Conservation (phyloP, 2,797 vertebrate genomes). For the Eleutherodactylus coqui region DNA sequence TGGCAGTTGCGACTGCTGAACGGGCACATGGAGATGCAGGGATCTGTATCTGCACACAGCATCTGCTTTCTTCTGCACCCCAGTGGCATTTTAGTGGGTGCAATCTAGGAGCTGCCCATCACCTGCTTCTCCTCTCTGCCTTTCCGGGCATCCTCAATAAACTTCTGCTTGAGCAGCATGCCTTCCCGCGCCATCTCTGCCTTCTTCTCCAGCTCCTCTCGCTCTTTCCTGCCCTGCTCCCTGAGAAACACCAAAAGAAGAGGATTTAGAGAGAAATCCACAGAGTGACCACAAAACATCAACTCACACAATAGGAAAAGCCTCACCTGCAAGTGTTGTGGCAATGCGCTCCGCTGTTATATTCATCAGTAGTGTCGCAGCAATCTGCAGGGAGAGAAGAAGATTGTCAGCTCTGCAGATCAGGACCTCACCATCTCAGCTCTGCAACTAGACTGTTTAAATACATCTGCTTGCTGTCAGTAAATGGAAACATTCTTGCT, state of each 20-base stretch:
- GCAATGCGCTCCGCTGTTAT: slow-evolving; percentile 88
- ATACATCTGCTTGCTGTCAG: no score
- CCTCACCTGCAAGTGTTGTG: slow-evolving; percentile 90
- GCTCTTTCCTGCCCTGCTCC: slow-evolving; percentile 86
- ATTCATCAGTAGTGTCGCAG: slow-evolving; percentile 92
- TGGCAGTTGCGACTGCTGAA: no score
- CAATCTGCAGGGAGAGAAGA: slow-evolving; percentile 78
- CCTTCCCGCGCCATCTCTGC: slow-evolving; percentile 89
- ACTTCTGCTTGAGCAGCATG: slow-evolving; percentile 84
- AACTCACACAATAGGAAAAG: not conserved
- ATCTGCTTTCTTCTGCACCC: no score
- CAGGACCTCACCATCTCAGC: not conserved
- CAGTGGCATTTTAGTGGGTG: not conserved
- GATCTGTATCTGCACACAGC: no score
- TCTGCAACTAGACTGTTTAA: no score
- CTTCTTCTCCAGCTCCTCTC: slow-evolving; percentile 81
- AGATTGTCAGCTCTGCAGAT: slow-evolving; percentile 32
- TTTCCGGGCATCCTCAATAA: slow-evolving; percentile 87
- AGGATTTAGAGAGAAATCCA: not conserved
- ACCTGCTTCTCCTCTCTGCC: slow-evolving; percentile 88
- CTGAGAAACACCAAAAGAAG: slow-evolving; percentile 67
- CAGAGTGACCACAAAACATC: not conserved
- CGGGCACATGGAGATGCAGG: no score
- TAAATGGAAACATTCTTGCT: no score
- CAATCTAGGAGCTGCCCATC: not conserved